Percentiles rank a stretch among this genome's conserved stretches.
Conservation (phyloP, 2,888 invertebrate genomes). For the Ellobium chinense region DNA sequence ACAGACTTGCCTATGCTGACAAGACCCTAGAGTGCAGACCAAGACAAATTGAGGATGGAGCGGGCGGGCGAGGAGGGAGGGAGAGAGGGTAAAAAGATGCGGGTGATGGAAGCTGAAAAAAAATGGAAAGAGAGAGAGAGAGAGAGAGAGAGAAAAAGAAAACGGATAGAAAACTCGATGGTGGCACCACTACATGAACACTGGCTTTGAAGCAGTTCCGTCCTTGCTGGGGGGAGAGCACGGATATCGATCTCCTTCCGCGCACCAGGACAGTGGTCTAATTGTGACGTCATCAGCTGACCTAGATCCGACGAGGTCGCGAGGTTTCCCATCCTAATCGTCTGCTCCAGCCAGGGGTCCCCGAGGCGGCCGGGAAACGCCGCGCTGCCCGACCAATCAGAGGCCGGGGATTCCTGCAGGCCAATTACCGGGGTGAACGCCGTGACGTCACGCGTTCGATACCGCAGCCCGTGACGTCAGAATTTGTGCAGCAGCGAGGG, state of each 20-base stretch:
- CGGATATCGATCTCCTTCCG: slow-evolving; percentile 1
- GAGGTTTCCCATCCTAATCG: neutral
- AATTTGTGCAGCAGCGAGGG: slow-evolving; percentile 6
- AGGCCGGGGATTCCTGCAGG: slow-evolving; percentile 40
- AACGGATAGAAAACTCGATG: neutral
- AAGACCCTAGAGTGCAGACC: too few relatives aligned
- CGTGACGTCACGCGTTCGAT: slow-evolving; percentile 42
- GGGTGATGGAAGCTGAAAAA: neutral
- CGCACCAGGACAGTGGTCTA: neutral
- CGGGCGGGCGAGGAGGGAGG: too few relatives aligned
- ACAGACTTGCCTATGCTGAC: too few relatives aligned
- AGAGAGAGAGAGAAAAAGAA: neutral
- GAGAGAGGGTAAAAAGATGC: neutral
- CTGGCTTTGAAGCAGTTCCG: neutral
- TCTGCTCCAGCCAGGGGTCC: slow-evolving; percentile 15
- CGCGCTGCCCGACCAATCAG: slow-evolving; percentile 30
- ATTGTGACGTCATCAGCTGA: slow-evolving; percentile 32
- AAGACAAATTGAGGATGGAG: too few relatives aligned
- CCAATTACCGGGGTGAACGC: slow-evolving; percentile 40
- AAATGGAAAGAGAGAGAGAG: neutral
- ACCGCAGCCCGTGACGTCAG: slow-evolving; percentile 37
- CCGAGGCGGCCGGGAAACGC: neutral
- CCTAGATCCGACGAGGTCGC: slow-evolving; percentile 30
- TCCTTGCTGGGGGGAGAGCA: neutral
- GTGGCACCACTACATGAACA: neutral